These are phyloP conservation scores for Girardinichthys multiradiatus DNA, from an alignment of 2,113 vertebrate species.

Conservation along the genomic window DNA sequence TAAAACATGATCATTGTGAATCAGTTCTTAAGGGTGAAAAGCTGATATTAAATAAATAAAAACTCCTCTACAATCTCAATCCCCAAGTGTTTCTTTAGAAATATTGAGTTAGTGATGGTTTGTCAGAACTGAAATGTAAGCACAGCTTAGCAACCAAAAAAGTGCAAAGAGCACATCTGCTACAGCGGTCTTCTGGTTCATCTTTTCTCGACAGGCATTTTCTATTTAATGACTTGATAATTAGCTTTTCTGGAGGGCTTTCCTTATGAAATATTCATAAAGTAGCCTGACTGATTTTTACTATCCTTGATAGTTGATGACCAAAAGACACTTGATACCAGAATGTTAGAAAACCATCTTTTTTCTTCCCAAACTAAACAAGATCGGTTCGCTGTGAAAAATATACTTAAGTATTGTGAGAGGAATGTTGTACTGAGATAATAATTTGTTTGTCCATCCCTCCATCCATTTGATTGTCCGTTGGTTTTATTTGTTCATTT, in stretches of 20 bases:
- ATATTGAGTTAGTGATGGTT: not conserved
- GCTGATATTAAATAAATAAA: not conserved
- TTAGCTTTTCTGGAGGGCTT: slow-evolving; percentile 7
- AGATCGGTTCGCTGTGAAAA: not conserved
- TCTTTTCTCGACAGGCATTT: not conserved
- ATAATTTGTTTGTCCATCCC: not conserved
- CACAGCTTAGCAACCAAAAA: not conserved
- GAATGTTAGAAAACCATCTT: not conserved
- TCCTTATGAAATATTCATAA: slow-evolving; percentile 5
- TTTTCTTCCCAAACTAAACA: not conserved
- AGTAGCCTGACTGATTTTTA: not conserved
- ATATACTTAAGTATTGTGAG: not conserved
- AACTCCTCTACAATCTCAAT: not conserved
- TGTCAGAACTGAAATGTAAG: not conserved
- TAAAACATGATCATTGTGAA: too few relatives aligned
- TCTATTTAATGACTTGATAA: not conserved
- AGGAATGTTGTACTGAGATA: not conserved
- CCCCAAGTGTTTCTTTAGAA: not conserved
- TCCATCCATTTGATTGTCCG: too few relatives aligned
- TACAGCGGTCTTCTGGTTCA: not conserved
- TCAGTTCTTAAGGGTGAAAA: not conserved
- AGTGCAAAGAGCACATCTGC: not conserved
- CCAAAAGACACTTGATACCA: not conserved
- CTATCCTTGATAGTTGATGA: not conserved
- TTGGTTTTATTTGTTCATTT: too few relatives aligned